A percentile compares a stretch with the other conserved stretches of the same genome.
Conservation (phyloP, 2,797 vertebrate genomes). For the Euthynnus affinis region DNA sequence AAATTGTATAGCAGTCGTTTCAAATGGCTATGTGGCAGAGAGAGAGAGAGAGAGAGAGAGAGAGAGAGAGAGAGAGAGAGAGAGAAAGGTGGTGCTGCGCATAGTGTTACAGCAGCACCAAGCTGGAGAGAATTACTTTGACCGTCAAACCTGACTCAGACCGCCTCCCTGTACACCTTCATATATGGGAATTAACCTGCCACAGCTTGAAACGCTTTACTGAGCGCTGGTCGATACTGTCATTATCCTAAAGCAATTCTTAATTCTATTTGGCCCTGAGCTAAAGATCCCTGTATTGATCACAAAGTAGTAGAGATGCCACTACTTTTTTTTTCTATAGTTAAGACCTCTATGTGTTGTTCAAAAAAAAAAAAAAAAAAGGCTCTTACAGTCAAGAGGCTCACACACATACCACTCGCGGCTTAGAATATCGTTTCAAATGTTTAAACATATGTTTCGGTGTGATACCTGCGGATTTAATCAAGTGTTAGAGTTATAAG, state of each 20-base stretch:
- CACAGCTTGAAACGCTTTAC: slow-evolving; percentile 72
- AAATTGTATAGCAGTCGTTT: slow-evolving; percentile 46
- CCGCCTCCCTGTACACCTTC: slow-evolving; percentile 70
- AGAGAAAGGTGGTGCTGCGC: slow-evolving; percentile 15
- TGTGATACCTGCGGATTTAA: slow-evolving; percentile 35
- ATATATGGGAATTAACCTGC: slow-evolving; percentile 76
- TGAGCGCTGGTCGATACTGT: slow-evolving; percentile 79
- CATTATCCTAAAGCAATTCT: slow-evolving; percentile 83
- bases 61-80: too few species aligned
- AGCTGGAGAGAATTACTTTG: slow-evolving; percentile 61
- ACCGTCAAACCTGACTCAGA: slow-evolving; percentile 63
- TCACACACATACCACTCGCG: not conserved
- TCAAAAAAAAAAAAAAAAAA: too few species aligned
- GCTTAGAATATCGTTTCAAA: slow-evolving; percentile 7
- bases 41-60: too few species aligned
- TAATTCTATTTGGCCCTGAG: slow-evolving; percentile 82
- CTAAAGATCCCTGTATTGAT: slow-evolving; percentile 81
- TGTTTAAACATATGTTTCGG: slow-evolving; percentile 39
- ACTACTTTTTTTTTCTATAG: slow-evolving; percentile 64
- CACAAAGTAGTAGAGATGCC: slow-evolving; percentile 69
- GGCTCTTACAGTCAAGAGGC: not conserved
- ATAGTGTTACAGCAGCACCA: slow-evolving; percentile 25
- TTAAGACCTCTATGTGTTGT: slow-evolving; percentile 46
- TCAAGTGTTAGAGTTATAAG: slow-evolving; percentile 41
- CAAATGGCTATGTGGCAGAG: slow-evolving; percentile 23